These are phyloP conservation scores for Dallia pectoralis DNA, from an alignment of 2,797 vertebrate genomes.

Conservation along the genomic window DNA sequence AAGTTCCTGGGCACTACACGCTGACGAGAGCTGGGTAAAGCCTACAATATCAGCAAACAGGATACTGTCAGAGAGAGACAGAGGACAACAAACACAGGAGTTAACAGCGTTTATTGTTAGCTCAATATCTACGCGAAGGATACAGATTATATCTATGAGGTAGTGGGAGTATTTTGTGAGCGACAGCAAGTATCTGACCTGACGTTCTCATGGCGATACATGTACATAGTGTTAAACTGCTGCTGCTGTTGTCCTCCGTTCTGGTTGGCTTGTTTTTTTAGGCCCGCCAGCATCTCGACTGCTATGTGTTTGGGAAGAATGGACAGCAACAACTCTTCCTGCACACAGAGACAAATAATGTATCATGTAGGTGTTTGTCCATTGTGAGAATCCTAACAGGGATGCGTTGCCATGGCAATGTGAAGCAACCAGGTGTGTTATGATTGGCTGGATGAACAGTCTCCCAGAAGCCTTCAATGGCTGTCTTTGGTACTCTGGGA, in stretches of 20 bases:
- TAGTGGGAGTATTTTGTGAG: not conserved
- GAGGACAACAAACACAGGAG: not conserved
- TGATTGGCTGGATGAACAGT: slow-evolving; percentile 42
- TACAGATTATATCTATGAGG: not conserved
- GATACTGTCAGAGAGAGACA: slow-evolving; percentile 75
- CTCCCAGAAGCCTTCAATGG: slow-evolving; percentile 29
- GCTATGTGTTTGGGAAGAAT: slow-evolving; percentile 97
- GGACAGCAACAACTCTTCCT: slow-evolving; percentile 93
- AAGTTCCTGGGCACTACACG: slow-evolving; percentile 91
- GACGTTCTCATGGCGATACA: slow-evolving; percentile 97
- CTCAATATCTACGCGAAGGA: not conserved
- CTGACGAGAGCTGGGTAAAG: slow-evolving; percentile 92
- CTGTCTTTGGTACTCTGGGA: slow-evolving; percentile 46
- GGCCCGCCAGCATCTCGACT: slow-evolving; percentile 95
- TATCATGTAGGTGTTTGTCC: not conserved
- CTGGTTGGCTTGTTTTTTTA: slow-evolving; percentile 90
- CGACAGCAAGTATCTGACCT: slow-evolving; percentile 78
- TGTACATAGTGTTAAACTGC: slow-evolving; percentile 99
- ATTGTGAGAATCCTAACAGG: slow-evolving; percentile 35
- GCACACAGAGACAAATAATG: slow-evolving; percentile 8
- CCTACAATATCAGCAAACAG: slow-evolving; percentile 96
- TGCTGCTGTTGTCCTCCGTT: slow-evolving; percentile 85
- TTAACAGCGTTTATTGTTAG: not conserved
- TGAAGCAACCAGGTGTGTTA: slow-evolving; percentile 38
- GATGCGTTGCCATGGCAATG: slow-evolving; percentile 48